phyloP scores from a whole-genome alignment of 2,888 invertebrate species.

The Ophion costatus region DNA sequence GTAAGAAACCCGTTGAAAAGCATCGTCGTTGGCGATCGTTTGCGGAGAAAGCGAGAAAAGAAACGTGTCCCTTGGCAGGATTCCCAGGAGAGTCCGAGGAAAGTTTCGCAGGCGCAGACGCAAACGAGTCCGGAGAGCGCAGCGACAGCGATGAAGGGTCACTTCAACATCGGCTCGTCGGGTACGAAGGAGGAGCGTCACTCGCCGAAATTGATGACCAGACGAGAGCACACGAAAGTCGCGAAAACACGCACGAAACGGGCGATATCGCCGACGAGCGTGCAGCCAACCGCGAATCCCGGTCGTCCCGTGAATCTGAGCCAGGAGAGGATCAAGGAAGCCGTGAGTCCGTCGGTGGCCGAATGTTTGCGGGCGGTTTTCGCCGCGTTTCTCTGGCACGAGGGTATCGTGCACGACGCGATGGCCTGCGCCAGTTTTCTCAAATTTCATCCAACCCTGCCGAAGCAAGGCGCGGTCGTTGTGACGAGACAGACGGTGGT shows the following conservation, averaged over 20 bases:
- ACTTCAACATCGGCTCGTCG: constrained; percentile 87
- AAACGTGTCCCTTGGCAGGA: constrained; percentile 74
- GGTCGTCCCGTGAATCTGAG: constrained; percentile 76
- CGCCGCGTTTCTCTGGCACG: constrained; percentile 98
- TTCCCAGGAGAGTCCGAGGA: constrained; percentile 80
- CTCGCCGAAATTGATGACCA: constrained; percentile 85
- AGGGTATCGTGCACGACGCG: constrained; percentile 98
- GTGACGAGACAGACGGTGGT: constrained; percentile 86
- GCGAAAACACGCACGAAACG: constrained; percentile 82
- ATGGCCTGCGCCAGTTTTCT: constrained; percentile 99
- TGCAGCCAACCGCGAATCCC: constrained; percentile 81
- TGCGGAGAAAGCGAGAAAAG: neutral
- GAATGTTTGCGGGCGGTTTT: constrained; percentile 97
- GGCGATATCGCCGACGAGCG: constrained; percentile 83
- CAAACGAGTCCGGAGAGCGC: constrained; percentile 85
- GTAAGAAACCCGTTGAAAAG: constrained; percentile 63
- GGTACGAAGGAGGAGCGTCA: constrained; percentile 85
- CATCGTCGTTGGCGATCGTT: no score
- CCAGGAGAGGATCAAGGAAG: constrained; percentile 89
- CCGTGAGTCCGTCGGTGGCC: constrained; percentile 95
- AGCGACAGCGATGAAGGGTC: constrained; percentile 83
- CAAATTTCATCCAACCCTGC: constrained; percentile 95
- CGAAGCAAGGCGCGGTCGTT: constrained; percentile 91
- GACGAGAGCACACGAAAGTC: constrained; percentile 85
- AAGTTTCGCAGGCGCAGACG: constrained; percentile 84